phyloP scores from a whole-genome alignment of 2,888 invertebrate genomes.

The Diarsia brunnea region DNA sequence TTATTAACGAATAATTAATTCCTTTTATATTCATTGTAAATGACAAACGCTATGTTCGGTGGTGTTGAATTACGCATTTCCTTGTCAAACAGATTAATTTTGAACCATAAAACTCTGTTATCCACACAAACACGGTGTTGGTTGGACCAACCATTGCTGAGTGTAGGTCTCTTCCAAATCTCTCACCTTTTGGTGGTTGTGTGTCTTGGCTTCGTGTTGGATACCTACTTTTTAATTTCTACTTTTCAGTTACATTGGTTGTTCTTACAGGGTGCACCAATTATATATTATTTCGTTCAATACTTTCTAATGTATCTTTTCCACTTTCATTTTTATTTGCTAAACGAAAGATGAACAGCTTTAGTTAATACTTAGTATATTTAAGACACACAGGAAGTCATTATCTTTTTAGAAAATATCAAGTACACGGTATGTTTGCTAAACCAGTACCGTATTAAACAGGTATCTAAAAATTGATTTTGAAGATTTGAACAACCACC shows the following conservation, averaged over 20 bases:
- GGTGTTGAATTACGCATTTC: too few species aligned
- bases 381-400: constrained; percentile 22
- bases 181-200: too few species aligned
- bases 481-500: not conserved
- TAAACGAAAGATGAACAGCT: constrained; percentile 5
- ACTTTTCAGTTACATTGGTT: not conserved
- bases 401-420: constrained; percentile 26
- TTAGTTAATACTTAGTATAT: too few species aligned
- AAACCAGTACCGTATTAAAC: not conserved
- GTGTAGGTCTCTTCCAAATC: too few species aligned
- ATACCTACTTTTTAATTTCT: not conserved
- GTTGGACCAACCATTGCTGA: too few species aligned
- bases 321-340: constrained; percentile 10
- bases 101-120: too few species aligned
- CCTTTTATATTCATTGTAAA: not conserved
- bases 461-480: too few species aligned
- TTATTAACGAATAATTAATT: not conserved
- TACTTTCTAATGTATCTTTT: not conserved
- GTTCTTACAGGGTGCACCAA: not conserved
- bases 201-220: too few species aligned
- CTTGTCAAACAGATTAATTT: too few species aligned
- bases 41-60: not conserved
- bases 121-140: too few species aligned
- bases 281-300: not conserved
- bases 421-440: not conserved